A percentile compares a stretch with the other conserved stretches of the same genome.
These are phyloP conservation scores for Mactromeris polynyma DNA, from an alignment of 2,888 invertebrate genomes.

Conservation along the genomic window DNA sequence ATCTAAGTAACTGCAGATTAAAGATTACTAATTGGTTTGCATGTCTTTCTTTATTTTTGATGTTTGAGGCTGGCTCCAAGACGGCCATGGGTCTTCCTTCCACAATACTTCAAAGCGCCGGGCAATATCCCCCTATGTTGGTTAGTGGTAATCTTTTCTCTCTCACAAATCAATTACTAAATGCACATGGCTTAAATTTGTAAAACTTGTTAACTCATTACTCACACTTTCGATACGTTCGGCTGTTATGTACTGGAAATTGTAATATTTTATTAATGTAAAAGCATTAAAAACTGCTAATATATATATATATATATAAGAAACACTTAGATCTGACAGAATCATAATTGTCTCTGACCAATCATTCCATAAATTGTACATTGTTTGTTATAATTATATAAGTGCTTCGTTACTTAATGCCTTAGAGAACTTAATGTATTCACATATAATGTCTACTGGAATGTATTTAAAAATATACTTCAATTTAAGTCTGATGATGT, in stretches of 20 bases:
- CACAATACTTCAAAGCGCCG: conserved; percentile 88
- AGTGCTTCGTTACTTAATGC: too few relatives aligned
- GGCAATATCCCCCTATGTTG: conserved; percentile 83
- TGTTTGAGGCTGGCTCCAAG: conserved; percentile 75
- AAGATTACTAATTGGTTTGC: conserved; percentile 80
- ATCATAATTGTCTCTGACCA: background rate
- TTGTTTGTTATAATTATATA: too few relatives aligned
- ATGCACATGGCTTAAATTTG: conserved; percentile 50
- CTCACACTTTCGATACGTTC: background rate
- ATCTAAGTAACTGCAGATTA: conserved; percentile 46
- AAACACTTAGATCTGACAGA: background rate
- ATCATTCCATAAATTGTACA: too few relatives aligned
- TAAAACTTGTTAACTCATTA: background rate
- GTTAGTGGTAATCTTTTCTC: conserved; percentile 83
- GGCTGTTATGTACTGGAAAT: background rate
- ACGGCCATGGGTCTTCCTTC: conserved; percentile 73
- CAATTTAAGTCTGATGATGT: too few relatives aligned
- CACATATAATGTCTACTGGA: too few relatives aligned
- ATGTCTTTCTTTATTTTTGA: conserved; percentile 80
- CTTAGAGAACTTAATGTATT: too few relatives aligned
- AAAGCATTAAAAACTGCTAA: background rate
- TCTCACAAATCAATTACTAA: conserved; percentile 51
- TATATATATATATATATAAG: background rate
- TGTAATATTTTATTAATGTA: background rate
- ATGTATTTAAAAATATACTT: too few relatives aligned